These are phyloP conservation scores for Marmota monax DNA, from an alignment of 2,113 vertebrate genomes.

Conservation along the genomic window DNA sequence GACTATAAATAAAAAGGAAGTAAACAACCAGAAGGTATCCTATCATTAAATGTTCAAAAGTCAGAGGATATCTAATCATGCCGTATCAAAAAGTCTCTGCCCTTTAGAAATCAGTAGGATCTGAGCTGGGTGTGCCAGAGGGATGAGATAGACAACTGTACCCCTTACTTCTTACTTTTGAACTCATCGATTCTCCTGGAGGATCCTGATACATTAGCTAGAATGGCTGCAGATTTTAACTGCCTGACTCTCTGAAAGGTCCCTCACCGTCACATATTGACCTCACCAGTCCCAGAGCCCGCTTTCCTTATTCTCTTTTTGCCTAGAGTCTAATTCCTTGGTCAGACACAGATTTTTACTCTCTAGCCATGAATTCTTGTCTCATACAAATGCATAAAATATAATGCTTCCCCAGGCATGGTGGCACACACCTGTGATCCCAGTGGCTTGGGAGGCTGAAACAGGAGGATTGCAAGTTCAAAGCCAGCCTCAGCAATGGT, in stretches of 20 bases:
- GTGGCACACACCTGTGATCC: too few relatives aligned
- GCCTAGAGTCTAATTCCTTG: not conserved
- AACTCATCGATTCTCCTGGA: not conserved
- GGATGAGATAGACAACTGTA: not conserved
- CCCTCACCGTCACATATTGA: not conserved
- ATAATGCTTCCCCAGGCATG: not conserved
- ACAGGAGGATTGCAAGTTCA: too few relatives aligned
- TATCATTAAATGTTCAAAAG: slow-evolving; percentile 64
- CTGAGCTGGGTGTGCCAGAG: not conserved
- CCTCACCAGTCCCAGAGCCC: rapidly evolving
- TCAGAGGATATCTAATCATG: not conserved
- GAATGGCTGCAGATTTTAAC: not conserved
- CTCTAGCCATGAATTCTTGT: not conserved
- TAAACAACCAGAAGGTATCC: slow-evolving; percentile 36
- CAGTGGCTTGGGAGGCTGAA: too few relatives aligned
- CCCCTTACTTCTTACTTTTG: not conserved
- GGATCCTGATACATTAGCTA: not conserved
- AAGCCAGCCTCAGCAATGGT: too few relatives aligned
- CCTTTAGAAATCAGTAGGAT: not conserved
- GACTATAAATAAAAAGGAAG: slow-evolving; percentile 69
- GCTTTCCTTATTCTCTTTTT: not conserved
- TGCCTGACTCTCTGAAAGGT: not conserved
- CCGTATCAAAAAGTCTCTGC: slow-evolving; percentile 22
- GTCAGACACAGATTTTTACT: not conserved
- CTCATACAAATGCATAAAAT: not conserved